Evolutionary conservation across 2,113 vertebrate genomes (phyloP).

Genomic region (Rhagologus leucostigma): DNA sequence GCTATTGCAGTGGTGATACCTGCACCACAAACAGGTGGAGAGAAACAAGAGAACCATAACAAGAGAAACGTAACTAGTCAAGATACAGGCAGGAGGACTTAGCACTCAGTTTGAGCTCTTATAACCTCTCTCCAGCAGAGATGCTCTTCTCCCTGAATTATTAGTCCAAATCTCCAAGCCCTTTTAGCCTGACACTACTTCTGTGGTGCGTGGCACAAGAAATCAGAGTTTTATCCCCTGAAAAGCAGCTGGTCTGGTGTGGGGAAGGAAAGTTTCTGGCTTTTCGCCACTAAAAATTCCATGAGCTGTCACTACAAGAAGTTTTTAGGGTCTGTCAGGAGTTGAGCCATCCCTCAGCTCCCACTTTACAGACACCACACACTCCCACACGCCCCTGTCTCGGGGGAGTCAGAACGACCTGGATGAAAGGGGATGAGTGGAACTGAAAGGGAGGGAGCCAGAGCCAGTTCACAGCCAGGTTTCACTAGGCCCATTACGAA

Average conservation of each 20-base stretch:
- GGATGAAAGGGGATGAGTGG: neutral
- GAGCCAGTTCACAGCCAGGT: neutral
- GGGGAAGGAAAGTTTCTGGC: neutral
- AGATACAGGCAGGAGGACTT: neutral
- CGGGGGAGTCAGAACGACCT: neutral
- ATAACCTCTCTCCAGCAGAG: neutral
- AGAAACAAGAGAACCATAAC: neutral
- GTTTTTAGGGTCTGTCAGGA: neutral
- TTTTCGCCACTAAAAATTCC: neutral
- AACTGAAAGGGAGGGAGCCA: neutral
- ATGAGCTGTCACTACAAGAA: neutral
- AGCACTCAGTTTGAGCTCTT: neutral
- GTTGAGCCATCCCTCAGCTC: neutral
- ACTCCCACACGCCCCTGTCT: neutral
- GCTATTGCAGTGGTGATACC: neutral
- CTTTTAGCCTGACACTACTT: neutral
- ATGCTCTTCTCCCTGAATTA: neutral
- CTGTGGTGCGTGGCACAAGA: neutral
- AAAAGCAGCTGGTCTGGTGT: neutral
- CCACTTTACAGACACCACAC: neutral
- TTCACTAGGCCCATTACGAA: neutral
- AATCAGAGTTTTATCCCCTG: neutral
- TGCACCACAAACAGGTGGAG: neutral
- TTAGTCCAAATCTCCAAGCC: neutral
- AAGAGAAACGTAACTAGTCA: neutral